These are phyloP conservation scores for Oreamnos americanus DNA, from an alignment of 2,113 vertebrate species.

Conservation along the genomic window DNA sequence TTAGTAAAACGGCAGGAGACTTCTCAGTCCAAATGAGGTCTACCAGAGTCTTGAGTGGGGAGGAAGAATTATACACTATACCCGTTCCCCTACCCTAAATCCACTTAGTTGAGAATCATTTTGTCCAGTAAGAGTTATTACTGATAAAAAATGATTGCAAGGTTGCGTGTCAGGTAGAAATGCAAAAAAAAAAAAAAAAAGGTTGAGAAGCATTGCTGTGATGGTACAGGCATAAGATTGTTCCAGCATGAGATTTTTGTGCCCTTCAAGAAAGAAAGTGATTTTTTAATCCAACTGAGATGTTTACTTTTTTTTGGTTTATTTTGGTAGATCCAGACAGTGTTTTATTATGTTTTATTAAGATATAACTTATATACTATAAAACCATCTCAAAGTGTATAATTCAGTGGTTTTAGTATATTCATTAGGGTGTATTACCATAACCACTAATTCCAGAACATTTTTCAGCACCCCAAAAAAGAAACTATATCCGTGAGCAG, in stretches of 20 bases:
- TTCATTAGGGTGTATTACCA: not conserved
- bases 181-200: not conserved
- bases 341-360: constrained; percentile 20
- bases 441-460: not conserved
- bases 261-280: not conserved
- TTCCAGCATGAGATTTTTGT: not conserved
- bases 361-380: not conserved
- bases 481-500: not conserved
- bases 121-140: constrained; percentile 18
- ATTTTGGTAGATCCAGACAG: not conserved
- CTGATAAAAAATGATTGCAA: not conserved
- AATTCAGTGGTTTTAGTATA: not conserved
- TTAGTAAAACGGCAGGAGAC: not conserved
- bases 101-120: not conserved
- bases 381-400: not conserved
- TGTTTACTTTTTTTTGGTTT: constrained; percentile 22
- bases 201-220: not conserved
- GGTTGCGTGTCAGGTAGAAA: not conserved
- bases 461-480: not conserved
- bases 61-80: not conserved
- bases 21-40: not conserved
- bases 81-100: not conserved
- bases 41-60: not conserved
- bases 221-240: not conserved
- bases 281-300: not conserved